phyloP scores from a whole-genome alignment of 35 echinoderm and acorn worm genomes.

The Apostichopus californicus region DNA sequence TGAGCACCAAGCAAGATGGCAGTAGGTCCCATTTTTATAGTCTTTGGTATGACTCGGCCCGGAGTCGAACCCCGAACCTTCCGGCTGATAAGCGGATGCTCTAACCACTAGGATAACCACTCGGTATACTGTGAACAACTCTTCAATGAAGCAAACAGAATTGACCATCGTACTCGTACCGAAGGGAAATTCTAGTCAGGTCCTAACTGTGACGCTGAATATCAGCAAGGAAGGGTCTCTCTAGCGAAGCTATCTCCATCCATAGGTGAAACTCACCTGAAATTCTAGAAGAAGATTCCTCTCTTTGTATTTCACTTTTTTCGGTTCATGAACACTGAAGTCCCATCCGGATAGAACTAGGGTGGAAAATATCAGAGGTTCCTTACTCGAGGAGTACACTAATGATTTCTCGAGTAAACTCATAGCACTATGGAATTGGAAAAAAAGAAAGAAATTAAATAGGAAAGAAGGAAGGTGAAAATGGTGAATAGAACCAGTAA shows the following conservation, averaged over 20 bases:
- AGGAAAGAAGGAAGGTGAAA: not conserved
- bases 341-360: slow-evolving; percentile 28
- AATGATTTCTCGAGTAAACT: slow-evolving; percentile 27
- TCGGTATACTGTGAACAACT: not conserved
- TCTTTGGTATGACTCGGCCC: too few relatives aligned
- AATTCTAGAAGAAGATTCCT: slow-evolving; percentile 21
- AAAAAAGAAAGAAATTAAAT: not conserved
- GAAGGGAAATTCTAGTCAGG: too few relatives aligned
- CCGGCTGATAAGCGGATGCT: too few relatives aligned
- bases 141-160: slow-evolving; percentile 35
- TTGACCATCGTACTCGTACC: not conserved
- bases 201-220: too few relatives aligned
- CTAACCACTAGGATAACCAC: too few relatives aligned
- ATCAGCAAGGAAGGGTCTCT: too few relatives aligned
- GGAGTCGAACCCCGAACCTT: too few relatives aligned
- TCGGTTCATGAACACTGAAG: not conserved
- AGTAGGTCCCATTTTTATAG: too few relatives aligned
- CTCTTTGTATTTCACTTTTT: not conserved
- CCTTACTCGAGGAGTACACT: not conserved
- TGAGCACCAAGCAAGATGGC: too few relatives aligned
- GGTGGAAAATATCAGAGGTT: slow-evolving; percentile 12
- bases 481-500: too few relatives aligned
- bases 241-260: too few relatives aligned
- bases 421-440: not conserved
- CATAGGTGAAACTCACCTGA: not conserved